A percentile compares a stretch with the other conserved stretches of the same genome.
Evolutionary conservation across 2,888 invertebrate species (phyloP).

Genomic region (Pseudococcus longispinus): DNA sequence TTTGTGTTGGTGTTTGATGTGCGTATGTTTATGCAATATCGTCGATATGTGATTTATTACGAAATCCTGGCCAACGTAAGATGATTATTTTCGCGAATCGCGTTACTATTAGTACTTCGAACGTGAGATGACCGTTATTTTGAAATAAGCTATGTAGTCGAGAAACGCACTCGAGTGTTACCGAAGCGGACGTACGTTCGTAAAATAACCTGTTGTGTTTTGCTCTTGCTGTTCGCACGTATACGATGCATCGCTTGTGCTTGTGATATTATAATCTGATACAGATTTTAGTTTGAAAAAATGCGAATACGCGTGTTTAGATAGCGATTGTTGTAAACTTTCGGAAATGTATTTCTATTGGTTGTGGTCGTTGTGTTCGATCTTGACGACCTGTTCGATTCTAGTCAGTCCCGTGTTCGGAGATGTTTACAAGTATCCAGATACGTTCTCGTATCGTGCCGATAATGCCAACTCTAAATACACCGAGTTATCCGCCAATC

Average conservation of each 20-base stretch:
- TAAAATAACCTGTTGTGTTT: constrained; percentile 26
- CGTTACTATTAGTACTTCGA: background rate
- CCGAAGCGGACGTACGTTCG: background rate
- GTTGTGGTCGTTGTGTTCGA: background rate
- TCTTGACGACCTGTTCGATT: background rate
- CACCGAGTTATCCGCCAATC: constrained; percentile 5
- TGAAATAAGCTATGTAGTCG: background rate
- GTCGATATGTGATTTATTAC: background rate
- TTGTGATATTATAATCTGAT: background rate
- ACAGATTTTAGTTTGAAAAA: background rate
- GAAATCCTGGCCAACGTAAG: background rate
- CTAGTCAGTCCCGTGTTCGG: background rate
- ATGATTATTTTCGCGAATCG: background rate
- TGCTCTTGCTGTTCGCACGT: background rate
- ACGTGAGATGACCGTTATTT: constrained; percentile 17
- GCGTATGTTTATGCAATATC: background rate
- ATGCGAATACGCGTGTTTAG: background rate
- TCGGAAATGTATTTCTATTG: background rate
- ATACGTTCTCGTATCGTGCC: background rate
- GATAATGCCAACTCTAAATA: background rate
- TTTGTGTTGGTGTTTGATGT: background rate
- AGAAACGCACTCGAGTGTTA: constrained; percentile 1
- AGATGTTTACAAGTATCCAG: background rate
- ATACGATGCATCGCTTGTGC: background rate
- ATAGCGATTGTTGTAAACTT: background rate